A percentile compares a stretch with the other conserved stretches of the same genome.
Conservation (phyloP, 2,113 vertebrate genomes). For the Coturnix japonica region DNA sequence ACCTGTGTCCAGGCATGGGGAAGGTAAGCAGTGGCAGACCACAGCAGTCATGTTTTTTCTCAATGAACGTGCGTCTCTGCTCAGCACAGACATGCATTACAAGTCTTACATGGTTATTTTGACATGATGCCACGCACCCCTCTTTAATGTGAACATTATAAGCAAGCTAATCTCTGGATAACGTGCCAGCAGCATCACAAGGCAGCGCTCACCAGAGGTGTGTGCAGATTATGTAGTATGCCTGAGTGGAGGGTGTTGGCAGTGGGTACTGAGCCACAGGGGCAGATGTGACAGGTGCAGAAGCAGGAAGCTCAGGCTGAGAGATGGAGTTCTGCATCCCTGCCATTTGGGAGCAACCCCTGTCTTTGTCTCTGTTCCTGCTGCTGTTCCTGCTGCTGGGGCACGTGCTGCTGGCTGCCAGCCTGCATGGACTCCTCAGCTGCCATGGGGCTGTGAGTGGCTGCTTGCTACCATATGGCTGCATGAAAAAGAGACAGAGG, state of each 20-base stretch:
- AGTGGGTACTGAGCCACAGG: neutral
- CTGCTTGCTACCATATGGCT: slow-evolving; percentile 40
- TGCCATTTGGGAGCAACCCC: slow-evolving; percentile 36
- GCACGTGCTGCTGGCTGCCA: neutral
- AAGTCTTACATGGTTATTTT: neutral
- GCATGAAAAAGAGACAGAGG: slow-evolving; percentile 12
- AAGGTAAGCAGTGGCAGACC: neutral
- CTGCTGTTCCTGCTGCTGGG: neutral
- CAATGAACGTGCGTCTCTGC: neutral
- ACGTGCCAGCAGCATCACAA: neutral
- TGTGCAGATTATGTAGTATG: neutral
- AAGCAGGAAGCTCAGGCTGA: slow-evolving; percentile 5
- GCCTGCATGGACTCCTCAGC: neutral
- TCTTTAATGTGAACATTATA: neutral
- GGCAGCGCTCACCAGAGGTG: fast-evolving
- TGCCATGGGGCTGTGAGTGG: neutral
- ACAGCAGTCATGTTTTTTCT: fast-evolving
- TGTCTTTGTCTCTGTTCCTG: neutral
- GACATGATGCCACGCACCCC: neutral
- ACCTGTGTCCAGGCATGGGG: too few relatives aligned
- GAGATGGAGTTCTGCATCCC: neutral
- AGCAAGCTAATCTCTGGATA: neutral
- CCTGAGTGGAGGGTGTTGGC: neutral
- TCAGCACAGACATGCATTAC: neutral
- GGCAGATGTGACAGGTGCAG: slow-evolving; percentile 50